Percentiles rank a stretch among this genome's conserved stretches.
These are phyloP conservation scores for Cartodere bifasciata DNA, from an alignment of 2,888 invertebrate species.

Conservation along the genomic window DNA sequence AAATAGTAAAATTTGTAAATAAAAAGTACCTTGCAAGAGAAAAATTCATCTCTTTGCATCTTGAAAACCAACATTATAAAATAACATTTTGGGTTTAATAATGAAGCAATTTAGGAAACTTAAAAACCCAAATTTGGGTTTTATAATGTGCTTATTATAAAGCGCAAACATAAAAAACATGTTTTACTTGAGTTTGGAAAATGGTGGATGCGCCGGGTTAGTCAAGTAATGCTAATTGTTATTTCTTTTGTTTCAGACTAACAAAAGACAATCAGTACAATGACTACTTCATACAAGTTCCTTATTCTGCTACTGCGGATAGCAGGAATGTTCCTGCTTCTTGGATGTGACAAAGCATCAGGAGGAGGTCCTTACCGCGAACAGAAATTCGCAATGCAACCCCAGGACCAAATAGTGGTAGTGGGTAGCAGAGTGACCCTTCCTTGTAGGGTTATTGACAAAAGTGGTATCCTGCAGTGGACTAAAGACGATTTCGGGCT, in stretches of 20 bases:
- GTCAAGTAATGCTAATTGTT: no score
- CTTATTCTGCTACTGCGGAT: slow-evolving; percentile 31
- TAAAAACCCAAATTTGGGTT: no score
- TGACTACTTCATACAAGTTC: slow-evolving; percentile 30
- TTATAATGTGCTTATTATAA: no score
- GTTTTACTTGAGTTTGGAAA: no score
- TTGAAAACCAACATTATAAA: no score
- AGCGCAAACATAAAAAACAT: no score
- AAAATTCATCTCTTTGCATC: no score
- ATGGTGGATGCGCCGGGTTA: no score
- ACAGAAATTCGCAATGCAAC: slow-evolving; percentile 87
- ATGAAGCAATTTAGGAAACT: no score
- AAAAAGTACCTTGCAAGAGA: no score
- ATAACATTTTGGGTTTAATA: no score
- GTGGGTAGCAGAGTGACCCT: slow-evolving; percentile 79
- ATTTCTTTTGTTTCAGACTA: slow-evolving; percentile 16
- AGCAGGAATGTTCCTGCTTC: slow-evolving; percentile 15
- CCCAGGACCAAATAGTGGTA: slow-evolving; percentile 81
- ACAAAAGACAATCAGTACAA: slow-evolving; percentile 23
- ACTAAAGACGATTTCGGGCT: slow-evolving; percentile 94
- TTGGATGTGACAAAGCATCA: slow-evolving; percentile 6
- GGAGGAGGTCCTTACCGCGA: slow-evolving; percentile 35
- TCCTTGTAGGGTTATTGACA: slow-evolving; percentile 80
- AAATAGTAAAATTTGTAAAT: no score
- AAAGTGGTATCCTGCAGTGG: slow-evolving; percentile 89